Conservation (phyloP, 2,797 vertebrate genomes). For the Iguana delicatissima region DNA sequence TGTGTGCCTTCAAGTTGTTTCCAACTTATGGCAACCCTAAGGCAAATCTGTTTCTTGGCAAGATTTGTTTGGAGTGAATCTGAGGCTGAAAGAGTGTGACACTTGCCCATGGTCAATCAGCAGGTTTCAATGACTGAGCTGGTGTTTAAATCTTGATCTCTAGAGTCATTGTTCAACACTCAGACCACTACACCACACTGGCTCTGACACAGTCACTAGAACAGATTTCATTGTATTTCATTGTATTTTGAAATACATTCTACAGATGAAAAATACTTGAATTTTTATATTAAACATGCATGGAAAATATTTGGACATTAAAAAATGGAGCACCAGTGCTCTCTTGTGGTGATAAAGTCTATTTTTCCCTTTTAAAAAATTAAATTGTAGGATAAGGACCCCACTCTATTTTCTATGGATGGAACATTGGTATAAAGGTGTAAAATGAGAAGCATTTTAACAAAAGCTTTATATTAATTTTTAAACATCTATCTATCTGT, state of each 20-base stretch:
- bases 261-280: background rate
- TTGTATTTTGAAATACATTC: background rate
- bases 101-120: no score
- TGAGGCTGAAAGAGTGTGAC: no score
- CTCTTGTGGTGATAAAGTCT: slow-evolving; percentile 67
- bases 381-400: background rate
- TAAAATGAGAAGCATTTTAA: background rate
- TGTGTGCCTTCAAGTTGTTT: no score
- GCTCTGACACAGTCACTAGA: background rate
- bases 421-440: background rate
- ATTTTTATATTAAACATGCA: background rate
- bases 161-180: no score
- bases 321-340: slow-evolving; percentile 39
- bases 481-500: background rate
- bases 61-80: no score
- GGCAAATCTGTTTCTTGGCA: no score
- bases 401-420: background rate
- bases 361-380: fast-evolving
- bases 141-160: no score
- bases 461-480: background rate
- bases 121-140: no score
- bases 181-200: no score
- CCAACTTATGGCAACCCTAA: no score
- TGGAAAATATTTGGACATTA: background rate
- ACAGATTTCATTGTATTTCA: background rate